phyloP scores from a whole-genome alignment of 2,888 invertebrate species.

The Eupithecia subfuscata region DNA sequence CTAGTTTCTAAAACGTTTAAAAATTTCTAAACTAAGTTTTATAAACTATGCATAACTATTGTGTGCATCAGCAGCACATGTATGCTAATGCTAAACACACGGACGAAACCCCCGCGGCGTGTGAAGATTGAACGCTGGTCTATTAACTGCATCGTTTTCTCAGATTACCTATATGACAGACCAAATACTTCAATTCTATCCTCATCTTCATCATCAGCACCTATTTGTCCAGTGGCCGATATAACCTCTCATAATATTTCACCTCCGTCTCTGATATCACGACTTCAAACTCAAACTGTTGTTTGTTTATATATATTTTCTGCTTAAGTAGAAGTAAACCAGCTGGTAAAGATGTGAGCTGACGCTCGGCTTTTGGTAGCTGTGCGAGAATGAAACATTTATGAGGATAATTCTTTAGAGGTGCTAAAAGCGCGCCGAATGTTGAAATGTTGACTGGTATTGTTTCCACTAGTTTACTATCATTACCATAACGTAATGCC shows the following conservation, averaged over 20 bases:
- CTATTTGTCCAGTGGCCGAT: background rate
- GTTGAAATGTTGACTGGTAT: constrained; percentile 48
- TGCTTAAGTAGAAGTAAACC: background rate
- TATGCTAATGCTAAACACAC: background rate
- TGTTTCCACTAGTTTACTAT: constrained; percentile 51
- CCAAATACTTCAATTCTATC: background rate
- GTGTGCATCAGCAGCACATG: background rate
- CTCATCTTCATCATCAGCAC: background rate
- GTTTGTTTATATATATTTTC: background rate
- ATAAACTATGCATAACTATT: constrained; percentile 1
- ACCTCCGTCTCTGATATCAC: background rate
- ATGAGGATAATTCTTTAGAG: constrained; percentile 51
- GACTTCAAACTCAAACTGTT: background rate
- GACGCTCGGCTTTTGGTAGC: constrained; percentile 36
- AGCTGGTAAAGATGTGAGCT: background rate
- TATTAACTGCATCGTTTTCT: background rate
- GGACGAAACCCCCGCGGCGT: background rate
- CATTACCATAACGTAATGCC: constrained; percentile 45
- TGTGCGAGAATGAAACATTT: constrained; percentile 54
- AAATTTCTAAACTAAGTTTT: too few relatives aligned
- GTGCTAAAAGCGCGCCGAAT: constrained; percentile 52
- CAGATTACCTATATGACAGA: background rate
- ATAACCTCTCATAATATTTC: background rate
- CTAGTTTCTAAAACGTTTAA: too few relatives aligned
- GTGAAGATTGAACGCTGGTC: constrained; percentile 5